Evolutionary conservation across 2,797 vertebrate genomes (phyloP).

Genomic region (Phaenicophaeus curvirostris): DNA sequence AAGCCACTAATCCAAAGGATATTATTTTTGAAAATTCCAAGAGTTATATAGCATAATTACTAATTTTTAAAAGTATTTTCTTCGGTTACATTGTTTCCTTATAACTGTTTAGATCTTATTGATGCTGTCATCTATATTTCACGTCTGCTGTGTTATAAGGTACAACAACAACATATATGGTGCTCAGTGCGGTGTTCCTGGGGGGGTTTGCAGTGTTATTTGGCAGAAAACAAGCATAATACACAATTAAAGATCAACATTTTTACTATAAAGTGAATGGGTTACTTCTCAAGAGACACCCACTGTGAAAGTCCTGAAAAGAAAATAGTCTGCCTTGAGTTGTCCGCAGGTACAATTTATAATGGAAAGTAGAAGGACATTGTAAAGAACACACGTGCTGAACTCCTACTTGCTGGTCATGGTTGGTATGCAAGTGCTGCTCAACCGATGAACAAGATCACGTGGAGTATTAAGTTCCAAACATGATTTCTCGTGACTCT

Average conservation of each 20-base stretch:
- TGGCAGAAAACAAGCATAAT: neutral
- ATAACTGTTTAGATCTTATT: neutral
- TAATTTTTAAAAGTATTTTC: neutral
- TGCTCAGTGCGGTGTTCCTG: neutral
- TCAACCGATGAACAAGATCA: neutral
- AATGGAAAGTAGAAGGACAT: neutral
- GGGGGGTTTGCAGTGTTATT: neutral
- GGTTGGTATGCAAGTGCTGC: neutral
- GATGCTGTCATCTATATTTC: neutral
- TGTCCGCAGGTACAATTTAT: neutral
- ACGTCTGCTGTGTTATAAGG: neutral
- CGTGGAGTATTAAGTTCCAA: accelerated
- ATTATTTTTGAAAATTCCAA: neutral
- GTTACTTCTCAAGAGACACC: neutral
- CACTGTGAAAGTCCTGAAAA: neutral
- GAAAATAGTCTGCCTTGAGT: neutral
- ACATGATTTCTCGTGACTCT: accelerated
- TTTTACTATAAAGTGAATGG: neutral
- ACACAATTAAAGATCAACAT: neutral
- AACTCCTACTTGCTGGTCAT: neutral
- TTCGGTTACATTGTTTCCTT: neutral
- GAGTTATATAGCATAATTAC: neutral
- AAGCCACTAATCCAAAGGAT: neutral
- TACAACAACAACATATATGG: neutral
- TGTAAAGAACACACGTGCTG: neutral